Evolutionary conservation across 1,140 invertebrate genomes (phyloP), one percentile per base, ranked within the genome.

Genomic region (Drosophila bocqueti): DNA sequence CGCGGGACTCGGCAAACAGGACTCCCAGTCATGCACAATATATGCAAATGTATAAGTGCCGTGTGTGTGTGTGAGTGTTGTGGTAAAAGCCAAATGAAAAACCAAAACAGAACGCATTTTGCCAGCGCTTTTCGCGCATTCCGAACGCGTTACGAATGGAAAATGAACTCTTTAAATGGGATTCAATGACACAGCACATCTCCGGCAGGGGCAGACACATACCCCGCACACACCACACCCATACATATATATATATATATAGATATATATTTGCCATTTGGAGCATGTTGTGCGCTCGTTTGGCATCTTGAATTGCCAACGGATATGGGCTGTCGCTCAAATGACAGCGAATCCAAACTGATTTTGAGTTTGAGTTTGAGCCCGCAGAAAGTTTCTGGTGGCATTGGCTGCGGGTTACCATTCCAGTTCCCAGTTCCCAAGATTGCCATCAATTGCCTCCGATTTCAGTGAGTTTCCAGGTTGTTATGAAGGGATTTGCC

Each of bases 81-180:
- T 63, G 58, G 66, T 43, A 63, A 55, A 77, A 73, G 49, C 47
- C 69, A 81, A 77, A 84, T 60, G 69, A 57, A 79, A 79, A 63
- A 66, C 66, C 69, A 67, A 76, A 69, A 67, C 59, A 40, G 52
- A 81, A 81, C 47, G 73, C 82, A 65, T 71, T 55, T 81, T 68
- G 45, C 66, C 69, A 62, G 24, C 67, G 58, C 63, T 68, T 80
- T 76, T 68, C 64, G 60, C 81, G 45, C 82, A 81, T 73, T 78
- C 64, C 61, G 62, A 73, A 87, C 80, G 83, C 83, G 84, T 52
- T 66, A 34, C 62, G 83, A 86, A 87, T 87, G 72, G 76, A 71
- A 87, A 87, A 87, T 79, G 72, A 87, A 87, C 83, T 80, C 80
- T 87, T 87, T 87, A 87, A 87, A 86, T 80, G 84, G 54, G 64